Evolutionary conservation across 2,797 vertebrate species (phyloP), one percentile per base, ranked within the genome.

Genomic region (Phylloscopus collybita): DNA sequence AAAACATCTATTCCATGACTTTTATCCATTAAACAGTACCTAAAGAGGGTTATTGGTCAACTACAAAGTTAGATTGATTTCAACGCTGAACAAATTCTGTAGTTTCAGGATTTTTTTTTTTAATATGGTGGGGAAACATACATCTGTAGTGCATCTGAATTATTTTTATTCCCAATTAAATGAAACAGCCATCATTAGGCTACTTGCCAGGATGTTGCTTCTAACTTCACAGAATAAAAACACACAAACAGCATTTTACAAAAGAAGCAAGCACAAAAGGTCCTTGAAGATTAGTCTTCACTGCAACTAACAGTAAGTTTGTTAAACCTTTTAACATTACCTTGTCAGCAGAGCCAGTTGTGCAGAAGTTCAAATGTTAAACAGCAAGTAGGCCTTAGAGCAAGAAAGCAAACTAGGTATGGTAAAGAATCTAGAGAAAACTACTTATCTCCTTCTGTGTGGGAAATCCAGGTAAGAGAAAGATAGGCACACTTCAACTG

Each of bases 41-140:
- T 87, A 92, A 87, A 88, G 19, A 84, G 38, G n/a, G 69, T 89
- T 93, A 94, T 11, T 88, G 70, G 69, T 75, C 90, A 97, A 84
- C 56, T 83, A 91, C 69, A 94, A 95, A 95, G 84, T 87, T 44
- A 66, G 19, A 84, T 34, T 85, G 30, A 95, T 61, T 93, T 59
- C 42, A 71, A 32, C 42, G 61, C 40, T n/a, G 20, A 91, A 76
- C 6, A 67, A 66, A 11, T 84, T 64, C 1, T 21, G n/a, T 18
- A 80, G 49, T 56, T 86, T 34, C 60, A 67, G 21, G 21, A 14
- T 45, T 29, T 57, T 53, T 82, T 72, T 51, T 82, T 72, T 51
- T 40, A 72, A 73, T 23, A 14, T 38, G 73, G n/a, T 59, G 32
- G 84, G 71, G 51, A 92, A 93, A 72, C 40, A 42, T 3, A 72